Percentiles rank a stretch among this genome's conserved stretches.
These are phyloP conservation scores for Clarias gariepinus DNA, from an alignment of 2,113 vertebrate species.

Conservation along the genomic window DNA sequence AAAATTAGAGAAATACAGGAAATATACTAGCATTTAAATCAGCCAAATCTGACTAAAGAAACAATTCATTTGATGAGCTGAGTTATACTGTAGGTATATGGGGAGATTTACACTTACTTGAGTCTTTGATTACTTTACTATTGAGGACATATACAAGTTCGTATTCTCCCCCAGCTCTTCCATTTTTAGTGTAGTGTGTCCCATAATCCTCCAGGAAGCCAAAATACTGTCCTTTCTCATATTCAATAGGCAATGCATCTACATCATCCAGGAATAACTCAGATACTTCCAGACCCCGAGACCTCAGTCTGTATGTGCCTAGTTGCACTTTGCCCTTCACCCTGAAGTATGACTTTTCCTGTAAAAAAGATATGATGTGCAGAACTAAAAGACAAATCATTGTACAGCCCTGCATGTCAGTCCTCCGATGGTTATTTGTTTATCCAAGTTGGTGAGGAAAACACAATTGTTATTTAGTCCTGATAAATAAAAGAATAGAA, in stretches of 20 bases:
- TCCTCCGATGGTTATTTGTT: too few species aligned
- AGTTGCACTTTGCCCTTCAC: slow-evolving; percentile 82
- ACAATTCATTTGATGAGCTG: background rate
- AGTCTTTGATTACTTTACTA: slow-evolving; percentile 62
- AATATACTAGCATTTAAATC: background rate
- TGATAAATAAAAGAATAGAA: too few species aligned
- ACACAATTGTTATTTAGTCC: too few species aligned
- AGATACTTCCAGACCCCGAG: slow-evolving; percentile 65
- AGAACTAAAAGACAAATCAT: background rate
- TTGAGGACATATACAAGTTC: slow-evolving; percentile 86
- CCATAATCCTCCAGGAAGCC: slow-evolving; percentile 88
- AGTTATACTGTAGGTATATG: background rate
- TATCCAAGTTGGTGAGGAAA: too few species aligned
- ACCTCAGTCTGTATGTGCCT: slow-evolving; percentile 82
- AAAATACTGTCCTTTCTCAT: slow-evolving; percentile 88
- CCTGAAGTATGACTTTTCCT: slow-evolving; percentile 69
- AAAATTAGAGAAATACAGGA: background rate
- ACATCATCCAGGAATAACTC: slow-evolving; percentile 77
- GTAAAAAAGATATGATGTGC: background rate
- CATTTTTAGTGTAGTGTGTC: slow-evolving; percentile 85
- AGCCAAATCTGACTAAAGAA: background rate
- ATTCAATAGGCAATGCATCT: slow-evolving; percentile 76
- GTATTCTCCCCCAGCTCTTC: slow-evolving; percentile 83
- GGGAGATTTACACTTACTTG: slow-evolving; percentile 66
- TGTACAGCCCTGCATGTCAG: background rate